These are phyloP conservation scores for Diorhabda elongata DNA, from an alignment of 1,140 invertebrate genomes.

Conservation along the genomic window DNA sequence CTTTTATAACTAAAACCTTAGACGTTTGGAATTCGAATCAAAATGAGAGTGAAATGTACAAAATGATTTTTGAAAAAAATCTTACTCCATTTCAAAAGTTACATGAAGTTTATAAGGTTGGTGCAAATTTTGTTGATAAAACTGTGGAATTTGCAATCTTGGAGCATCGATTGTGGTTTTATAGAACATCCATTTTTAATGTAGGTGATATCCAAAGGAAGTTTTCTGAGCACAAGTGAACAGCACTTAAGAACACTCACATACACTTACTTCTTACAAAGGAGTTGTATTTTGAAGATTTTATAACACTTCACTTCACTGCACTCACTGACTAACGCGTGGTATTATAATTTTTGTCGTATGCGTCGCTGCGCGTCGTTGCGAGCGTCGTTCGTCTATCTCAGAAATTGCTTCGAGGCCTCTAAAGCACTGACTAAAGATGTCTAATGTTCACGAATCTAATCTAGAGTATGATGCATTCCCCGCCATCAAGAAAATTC, in stretches of 20 bases:
- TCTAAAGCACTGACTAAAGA: constrained; percentile 48
- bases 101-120: neutral
- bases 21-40: no score
- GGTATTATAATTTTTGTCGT: constrained; percentile 32
- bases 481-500: constrained; percentile 30
- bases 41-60: no score
- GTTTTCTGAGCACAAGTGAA: constrained; percentile 14
- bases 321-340: constrained; percentile 35
- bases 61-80: no score
- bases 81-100: neutral
- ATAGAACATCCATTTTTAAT: neutral
- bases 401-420: constrained; percentile 46
- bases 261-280: constrained; percentile 40
- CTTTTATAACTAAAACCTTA: no score
- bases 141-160: neutral
- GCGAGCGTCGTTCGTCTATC: constrained; percentile 45
- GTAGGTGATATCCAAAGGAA: constrained; percentile 1
- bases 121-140: neutral
- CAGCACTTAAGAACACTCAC: constrained; percentile 31
- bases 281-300: constrained; percentile 19
- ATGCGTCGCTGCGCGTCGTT: constrained; percentile 44
- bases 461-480: constrained; percentile 38
- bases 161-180: neutral
- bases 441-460: constrained; percentile 39
- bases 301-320: constrained; percentile 35